A percentile compares a stretch with the other conserved stretches of the same genome.
Conservation (phyloP, 2,888 invertebrate species). For the Megalurothrips usitatus region DNA sequence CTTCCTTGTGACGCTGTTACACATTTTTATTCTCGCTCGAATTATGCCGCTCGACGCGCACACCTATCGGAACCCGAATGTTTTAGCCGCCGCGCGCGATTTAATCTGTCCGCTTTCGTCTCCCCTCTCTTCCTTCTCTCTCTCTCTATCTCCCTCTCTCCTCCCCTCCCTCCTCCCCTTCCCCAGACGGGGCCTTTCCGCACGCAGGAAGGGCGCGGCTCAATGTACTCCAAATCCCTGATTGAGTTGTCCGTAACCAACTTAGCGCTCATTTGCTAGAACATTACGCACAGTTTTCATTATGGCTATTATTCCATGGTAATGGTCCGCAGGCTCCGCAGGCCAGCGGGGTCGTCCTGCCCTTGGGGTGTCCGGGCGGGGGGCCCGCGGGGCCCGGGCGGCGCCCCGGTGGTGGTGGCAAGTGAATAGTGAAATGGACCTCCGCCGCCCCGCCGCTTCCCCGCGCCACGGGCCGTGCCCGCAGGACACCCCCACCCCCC, state of each 20-base stretch:
- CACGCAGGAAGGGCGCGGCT: not conserved
- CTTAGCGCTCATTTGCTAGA: not conserved
- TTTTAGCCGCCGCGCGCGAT: not conserved
- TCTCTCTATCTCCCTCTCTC: not conserved
- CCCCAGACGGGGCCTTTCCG: not conserved
- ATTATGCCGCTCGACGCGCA: too few species aligned
- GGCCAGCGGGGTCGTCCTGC: too few species aligned
- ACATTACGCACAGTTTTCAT: slow-evolving; percentile 15
- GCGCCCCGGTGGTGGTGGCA: not conserved
- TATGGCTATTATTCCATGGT: not conserved
- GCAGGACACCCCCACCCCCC: too few species aligned
- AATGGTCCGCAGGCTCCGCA: not conserved
- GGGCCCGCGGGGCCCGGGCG: not conserved
- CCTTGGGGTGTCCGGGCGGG: not conserved
- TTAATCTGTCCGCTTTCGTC: not conserved
- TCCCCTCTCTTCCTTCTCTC: not conserved
- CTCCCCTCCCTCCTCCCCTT: not conserved
- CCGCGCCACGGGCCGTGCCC: too few species aligned
- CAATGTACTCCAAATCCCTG: not conserved
- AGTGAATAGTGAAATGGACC: too few species aligned
- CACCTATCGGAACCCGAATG: not conserved
- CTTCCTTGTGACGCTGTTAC: too few species aligned
- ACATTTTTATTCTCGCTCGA: not conserved
- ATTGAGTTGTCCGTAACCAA: slow-evolving; percentile 14
- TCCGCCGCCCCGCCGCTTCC: too few species aligned